Evolutionary conservation across 2,888 invertebrate genomes (phyloP), one percentile per base, ranked within the genome.

Genomic region (Oxystoma pomonae): DNA sequence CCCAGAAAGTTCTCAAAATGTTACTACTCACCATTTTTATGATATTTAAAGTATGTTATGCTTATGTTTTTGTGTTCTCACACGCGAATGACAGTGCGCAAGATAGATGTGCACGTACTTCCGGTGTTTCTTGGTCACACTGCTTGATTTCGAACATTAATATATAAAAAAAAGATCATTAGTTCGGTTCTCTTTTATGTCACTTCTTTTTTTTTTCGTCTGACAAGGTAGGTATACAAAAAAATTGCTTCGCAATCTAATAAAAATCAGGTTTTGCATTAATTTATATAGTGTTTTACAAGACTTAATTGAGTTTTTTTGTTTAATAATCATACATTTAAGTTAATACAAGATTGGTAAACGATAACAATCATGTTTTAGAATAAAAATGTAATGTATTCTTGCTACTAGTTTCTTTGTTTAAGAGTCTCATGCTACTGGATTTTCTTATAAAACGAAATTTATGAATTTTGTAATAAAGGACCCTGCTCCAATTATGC

Each of bases 101-200:
- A 78, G 78, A 78, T 78, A 70, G 76, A 77, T 35, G 35, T 73
- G 73, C 71, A 70, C 64, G 68, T 67, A 71, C 73, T 74, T 75
- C 74, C 73, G 71, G 74, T 73, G 66, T 64, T 60, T 73, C 76
- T 77, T 76, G 77, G 77, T 76, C 76, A 77, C 77, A 76, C 74
- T 72, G 70, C 74, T 72, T 77, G 76, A 71, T 73, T 76, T 70
- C 59, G 71, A 72, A 74, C 75, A 72, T 75, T 76, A 75, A 75
- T 74, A 35, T 35, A 35, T 7, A 35, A 69, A 69, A 72, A 69
- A 72, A 71, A 72, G 72, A 73, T 74, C 74, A 73, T 75, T 75
- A 75, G 67, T 65, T 64, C 60, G 67, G 65, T 62, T 50, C 63
- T 65, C 35, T 65, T 62, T 58, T 66, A 58, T 63, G 63, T 60